Percentiles rank a stretch among this genome's conserved stretches.
phyloP scores from a whole-genome alignment of 2,888 invertebrate genomes.

The Byasa hedistus region DNA sequence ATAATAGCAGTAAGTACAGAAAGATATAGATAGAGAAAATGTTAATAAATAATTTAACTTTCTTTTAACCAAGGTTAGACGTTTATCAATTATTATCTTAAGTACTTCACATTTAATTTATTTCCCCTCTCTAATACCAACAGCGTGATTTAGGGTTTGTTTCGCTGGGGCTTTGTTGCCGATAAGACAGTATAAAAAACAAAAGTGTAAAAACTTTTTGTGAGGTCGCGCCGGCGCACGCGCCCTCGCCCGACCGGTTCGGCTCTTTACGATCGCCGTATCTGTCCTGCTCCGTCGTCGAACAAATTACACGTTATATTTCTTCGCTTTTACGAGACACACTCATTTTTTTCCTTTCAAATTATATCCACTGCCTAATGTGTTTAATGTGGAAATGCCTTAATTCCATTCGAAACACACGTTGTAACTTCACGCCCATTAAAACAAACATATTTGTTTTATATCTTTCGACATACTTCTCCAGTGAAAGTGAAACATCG shows the following conservation, averaged over 20 bases:
- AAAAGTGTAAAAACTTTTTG: slow-evolving; percentile 76
- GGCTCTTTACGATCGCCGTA: slow-evolving; percentile 76
- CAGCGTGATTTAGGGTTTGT: slow-evolving; percentile 68
- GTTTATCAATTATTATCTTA: slow-evolving; percentile 38
- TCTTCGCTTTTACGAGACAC: slow-evolving; percentile 77
- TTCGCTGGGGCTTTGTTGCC: slow-evolving; percentile 67
- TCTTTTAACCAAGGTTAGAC: neutral
- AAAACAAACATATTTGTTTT: slow-evolving; percentile 7
- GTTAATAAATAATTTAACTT: neutral
- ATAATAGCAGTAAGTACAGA: too few species aligned
- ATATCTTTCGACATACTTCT: neutral
- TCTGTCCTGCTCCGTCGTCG: slow-evolving; percentile 75
- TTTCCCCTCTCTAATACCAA: slow-evolving; percentile 61
- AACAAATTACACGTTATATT: slow-evolving; percentile 79
- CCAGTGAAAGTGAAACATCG: slow-evolving; percentile 48
- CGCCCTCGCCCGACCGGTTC: slow-evolving; percentile 70
- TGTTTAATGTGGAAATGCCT: slow-evolving; percentile 58
- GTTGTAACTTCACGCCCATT: slow-evolving; percentile 35
- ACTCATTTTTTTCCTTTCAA: slow-evolving; percentile 61
- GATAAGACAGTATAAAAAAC: slow-evolving; percentile 69
- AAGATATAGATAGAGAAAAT: too few species aligned
- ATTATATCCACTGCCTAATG: slow-evolving; percentile 60
- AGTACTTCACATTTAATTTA: slow-evolving; percentile 58
- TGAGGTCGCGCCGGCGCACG: slow-evolving; percentile 78
- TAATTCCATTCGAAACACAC: slow-evolving; percentile 55